Evolutionary conservation across 2,113 vertebrate genomes (phyloP).

Genomic region (Ceyx cyanopectus): DNA sequence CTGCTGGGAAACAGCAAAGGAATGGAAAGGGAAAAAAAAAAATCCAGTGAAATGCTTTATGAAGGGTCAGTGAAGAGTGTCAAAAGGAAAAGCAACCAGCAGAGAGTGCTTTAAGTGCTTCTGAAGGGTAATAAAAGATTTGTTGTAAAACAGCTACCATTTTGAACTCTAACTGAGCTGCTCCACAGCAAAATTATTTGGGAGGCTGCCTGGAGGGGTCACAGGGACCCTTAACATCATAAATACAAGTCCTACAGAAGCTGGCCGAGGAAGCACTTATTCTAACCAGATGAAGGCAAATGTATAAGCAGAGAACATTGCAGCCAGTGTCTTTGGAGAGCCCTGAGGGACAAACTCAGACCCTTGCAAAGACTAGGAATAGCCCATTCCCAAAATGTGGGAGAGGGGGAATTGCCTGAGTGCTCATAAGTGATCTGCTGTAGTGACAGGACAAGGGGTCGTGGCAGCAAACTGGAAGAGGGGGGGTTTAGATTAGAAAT

Average conservation of each 20-base stretch:
- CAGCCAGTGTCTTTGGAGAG: neutral
- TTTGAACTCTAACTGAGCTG: neutral
- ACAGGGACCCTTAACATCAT: neutral
- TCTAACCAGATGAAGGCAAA: neutral
- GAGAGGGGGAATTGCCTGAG: accelerated
- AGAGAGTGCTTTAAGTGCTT: neutral
- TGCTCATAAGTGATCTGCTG: neutral
- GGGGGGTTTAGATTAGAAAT: neutral
- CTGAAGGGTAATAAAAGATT: neutral
- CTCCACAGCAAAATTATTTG: neutral
- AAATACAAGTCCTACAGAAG: neutral
- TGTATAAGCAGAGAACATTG: neutral
- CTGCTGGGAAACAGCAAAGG: neutral
- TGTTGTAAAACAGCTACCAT: neutral
- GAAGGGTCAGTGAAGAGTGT: neutral
- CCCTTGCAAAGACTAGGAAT: neutral
- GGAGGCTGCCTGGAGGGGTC: neutral
- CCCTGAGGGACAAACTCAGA: neutral
- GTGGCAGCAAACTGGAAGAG: neutral
- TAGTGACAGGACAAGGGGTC: neutral
- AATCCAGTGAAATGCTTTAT: neutral
- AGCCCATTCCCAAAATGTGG: neutral
- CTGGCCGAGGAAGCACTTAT: neutral
- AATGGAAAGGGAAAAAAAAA: neutral
- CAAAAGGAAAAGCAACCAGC: neutral